Conservation (phyloP, 2,113 vertebrate genomes). For the Chaetodon trifascialis region DNA sequence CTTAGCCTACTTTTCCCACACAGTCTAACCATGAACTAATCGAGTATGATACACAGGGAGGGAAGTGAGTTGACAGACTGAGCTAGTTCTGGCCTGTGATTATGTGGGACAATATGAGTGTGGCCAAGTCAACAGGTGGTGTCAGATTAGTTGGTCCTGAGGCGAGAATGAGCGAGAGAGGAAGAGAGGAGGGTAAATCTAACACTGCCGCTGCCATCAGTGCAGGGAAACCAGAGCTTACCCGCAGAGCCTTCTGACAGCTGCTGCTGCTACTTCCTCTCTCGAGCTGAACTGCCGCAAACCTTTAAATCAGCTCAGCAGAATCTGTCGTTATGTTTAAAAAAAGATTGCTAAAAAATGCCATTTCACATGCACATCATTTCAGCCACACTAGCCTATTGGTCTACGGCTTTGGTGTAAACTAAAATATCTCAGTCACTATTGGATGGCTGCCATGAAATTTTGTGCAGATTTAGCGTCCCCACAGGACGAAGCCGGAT, state of each 20-base stretch:
- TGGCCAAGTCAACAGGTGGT: constrained; percentile 80
- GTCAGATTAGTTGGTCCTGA: constrained; percentile 76
- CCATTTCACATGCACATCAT: background rate
- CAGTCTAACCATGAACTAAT: constrained; percentile 54
- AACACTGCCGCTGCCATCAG: constrained; percentile 34
- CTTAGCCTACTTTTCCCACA: constrained; percentile 61
- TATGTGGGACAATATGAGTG: constrained; percentile 62
- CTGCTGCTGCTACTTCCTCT: constrained; percentile 59
- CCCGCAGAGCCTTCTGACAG: constrained; percentile 63
- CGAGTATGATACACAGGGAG: constrained; percentile 44
- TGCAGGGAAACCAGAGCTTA: constrained; percentile 56
- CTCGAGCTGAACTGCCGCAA: constrained; percentile 12
- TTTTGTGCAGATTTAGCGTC: background rate
- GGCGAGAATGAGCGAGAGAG: constrained; percentile 60
- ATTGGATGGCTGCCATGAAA: background rate
- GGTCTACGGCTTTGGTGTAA: background rate
- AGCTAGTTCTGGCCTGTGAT: constrained; percentile 57
- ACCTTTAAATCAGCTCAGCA: constrained; percentile 36
- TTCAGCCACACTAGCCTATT: background rate
- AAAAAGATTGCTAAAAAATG: background rate
- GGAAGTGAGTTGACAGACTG: constrained; percentile 41
- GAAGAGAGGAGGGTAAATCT: constrained; percentile 51
- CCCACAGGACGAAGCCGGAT: background rate
- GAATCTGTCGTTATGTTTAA: background rate
- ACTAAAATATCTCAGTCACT: background rate